Evolutionary conservation across 92 coral and sea anemone genomes (phyloP).

Genomic region (Phenganax subtilis): DNA sequence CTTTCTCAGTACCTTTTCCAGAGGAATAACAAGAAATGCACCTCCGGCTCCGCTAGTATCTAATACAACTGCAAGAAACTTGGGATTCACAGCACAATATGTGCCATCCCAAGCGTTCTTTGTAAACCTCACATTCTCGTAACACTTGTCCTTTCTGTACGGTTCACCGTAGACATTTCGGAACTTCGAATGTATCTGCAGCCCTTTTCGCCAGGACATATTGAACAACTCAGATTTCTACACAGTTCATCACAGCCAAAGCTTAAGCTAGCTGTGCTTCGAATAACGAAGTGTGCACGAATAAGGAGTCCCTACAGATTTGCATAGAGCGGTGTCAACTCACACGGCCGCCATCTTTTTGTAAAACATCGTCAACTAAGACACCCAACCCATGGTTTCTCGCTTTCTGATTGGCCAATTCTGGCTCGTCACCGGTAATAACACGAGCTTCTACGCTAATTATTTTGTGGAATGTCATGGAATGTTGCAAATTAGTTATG

Average conservation of each 20-base stretch:
- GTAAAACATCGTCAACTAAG: neutral
- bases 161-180: slow-evolving; percentile 94
- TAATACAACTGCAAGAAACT: slow-evolving; percentile 89
- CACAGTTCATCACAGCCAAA: slow-evolving; percentile 6
- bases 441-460: slow-evolving; percentile 3
- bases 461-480: neutral
- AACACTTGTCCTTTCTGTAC: slow-evolving; percentile 79
- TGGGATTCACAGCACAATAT: slow-evolving; percentile 97
- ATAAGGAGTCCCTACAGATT: slow-evolving; percentile 21
- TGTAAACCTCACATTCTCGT: slow-evolving; percentile 77
- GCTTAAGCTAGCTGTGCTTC: neutral
- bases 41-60: slow-evolving; percentile 88
- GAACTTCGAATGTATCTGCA: slow-evolving; percentile 62
- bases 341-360: slow-evolving; percentile 32
- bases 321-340: neutral
- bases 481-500: slow-evolving; percentile 1
- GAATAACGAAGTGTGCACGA: neutral
- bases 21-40: slow-evolving; percentile 75
- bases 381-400: slow-evolving; percentile 29
- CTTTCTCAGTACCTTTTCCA: slow-evolving; percentile 63
- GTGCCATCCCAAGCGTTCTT: slow-evolving; percentile 79
- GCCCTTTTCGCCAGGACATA: slow-evolving; percentile 34
- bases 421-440: slow-evolving; percentile 4
- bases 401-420: slow-evolving; percentile 32
- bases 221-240: neutral